Percentiles rank a stretch among this genome's conserved stretches.
Conservation (phyloP, 2,888 invertebrate species). For the Arrhopalites spinosus region DNA sequence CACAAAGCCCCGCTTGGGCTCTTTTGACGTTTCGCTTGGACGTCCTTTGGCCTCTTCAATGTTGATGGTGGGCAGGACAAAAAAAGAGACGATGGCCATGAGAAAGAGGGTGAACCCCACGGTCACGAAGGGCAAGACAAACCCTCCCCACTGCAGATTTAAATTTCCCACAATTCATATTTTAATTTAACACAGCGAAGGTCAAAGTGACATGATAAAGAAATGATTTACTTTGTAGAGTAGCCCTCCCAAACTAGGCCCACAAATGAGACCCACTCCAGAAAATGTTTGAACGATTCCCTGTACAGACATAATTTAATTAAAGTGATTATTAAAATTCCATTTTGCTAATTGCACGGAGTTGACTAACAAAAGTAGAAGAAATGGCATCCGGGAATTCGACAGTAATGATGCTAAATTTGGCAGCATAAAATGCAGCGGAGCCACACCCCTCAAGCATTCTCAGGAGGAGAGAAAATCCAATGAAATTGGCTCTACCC, state of each 20-base stretch:
- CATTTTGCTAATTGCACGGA: too few relatives aligned
- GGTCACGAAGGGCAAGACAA: slow-evolving; percentile 60
- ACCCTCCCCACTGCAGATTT: slow-evolving; percentile 58
- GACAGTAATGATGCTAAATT: slow-evolving; percentile 79
- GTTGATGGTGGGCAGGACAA: slow-evolving; percentile 59
- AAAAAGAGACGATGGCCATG: slow-evolving; percentile 57
- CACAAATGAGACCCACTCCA: slow-evolving; percentile 60
- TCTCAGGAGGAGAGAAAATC: slow-evolving; percentile 76
- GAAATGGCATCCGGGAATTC: slow-evolving; percentile 63
- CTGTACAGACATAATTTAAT: too few relatives aligned
- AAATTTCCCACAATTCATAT: background rate
- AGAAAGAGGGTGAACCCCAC: slow-evolving; percentile 59
- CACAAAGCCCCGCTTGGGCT: too few relatives aligned
- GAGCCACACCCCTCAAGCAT: slow-evolving; percentile 84
- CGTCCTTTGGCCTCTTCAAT: too few relatives aligned
- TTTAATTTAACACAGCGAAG: background rate
- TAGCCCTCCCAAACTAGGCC: slow-evolving; percentile 59
- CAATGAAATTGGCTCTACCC: slow-evolving; percentile 69
- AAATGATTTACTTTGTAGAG: slow-evolving; percentile 57
- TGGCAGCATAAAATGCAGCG: slow-evolving; percentile 74
- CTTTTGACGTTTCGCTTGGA: too few relatives aligned
- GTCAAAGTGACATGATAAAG: background rate
- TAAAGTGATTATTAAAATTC: too few relatives aligned
- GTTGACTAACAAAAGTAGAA: slow-evolving; percentile 62
- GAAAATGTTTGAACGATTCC: slow-evolving; percentile 60